Evolutionary conservation across 2,797 vertebrate species (phyloP).

Genomic region (Graptemys geographica): DNA sequence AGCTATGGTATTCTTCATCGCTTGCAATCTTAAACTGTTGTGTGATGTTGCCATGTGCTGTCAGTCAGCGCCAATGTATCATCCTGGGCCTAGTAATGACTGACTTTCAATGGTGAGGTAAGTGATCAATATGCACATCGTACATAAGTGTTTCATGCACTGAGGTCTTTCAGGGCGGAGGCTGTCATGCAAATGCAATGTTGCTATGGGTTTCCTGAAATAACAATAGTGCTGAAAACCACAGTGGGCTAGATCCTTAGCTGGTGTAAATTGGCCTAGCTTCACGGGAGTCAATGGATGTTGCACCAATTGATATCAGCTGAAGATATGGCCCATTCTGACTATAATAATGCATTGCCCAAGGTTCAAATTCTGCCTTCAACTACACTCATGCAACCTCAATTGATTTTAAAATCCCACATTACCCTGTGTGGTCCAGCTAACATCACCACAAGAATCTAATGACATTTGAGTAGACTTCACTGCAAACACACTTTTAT

Average conservation of each 20-base stretch:
- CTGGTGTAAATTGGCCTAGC: background rate
- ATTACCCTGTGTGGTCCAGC: background rate
- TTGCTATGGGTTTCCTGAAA: background rate
- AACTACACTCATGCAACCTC: rapidly evolving
- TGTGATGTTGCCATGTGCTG: background rate
- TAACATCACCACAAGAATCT: background rate
- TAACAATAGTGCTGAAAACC: background rate
- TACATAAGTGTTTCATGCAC: rapidly evolving
- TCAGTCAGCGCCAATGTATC: background rate
- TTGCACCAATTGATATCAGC: background rate
- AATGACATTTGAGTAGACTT: background rate
- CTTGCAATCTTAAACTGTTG: background rate
- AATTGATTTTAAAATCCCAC: background rate
- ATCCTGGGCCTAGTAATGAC: background rate
- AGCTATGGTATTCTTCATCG: background rate
- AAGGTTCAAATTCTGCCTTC: rapidly evolving
- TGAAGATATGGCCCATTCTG: rapidly evolving
- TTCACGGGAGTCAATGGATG: background rate
- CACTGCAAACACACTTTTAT: background rate
- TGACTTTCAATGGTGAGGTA: background rate
- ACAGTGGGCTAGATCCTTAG: background rate
- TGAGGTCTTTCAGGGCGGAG: background rate
- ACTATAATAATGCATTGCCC: background rate
- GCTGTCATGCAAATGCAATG: background rate
- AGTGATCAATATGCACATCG: rapidly evolving